These are phyloP conservation scores for Lithobates sylvaticus DNA, from an alignment of 2,797 vertebrate species.

Conservation along the genomic window DNA sequence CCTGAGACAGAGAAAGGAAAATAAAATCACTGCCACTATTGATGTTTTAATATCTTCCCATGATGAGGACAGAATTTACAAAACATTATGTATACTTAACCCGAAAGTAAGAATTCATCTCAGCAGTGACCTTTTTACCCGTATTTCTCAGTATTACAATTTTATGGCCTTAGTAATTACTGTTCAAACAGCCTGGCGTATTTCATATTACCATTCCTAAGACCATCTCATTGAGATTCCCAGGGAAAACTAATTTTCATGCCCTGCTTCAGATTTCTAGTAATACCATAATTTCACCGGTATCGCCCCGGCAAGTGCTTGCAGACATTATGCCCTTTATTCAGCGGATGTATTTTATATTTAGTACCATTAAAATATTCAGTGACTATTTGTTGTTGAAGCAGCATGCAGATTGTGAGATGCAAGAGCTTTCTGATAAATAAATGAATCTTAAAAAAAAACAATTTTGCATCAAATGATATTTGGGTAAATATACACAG, in stretches of 20 bases:
- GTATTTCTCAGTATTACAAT: constrained; percentile 33
- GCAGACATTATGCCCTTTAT: constrained; percentile 42
- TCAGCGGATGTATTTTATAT: constrained; percentile 29
- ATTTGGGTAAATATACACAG: too few relatives aligned
- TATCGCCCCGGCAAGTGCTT: constrained; percentile 24
- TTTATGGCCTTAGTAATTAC: constrained; percentile 54
- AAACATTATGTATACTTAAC: constrained; percentile 30
- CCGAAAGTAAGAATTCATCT: constrained; percentile 47
- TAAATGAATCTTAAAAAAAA: too few relatives aligned
- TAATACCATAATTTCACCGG: constrained; percentile 38
- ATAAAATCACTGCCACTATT: background rate
- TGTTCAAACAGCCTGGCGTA: constrained; percentile 40
- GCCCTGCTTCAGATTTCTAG: constrained; percentile 25
- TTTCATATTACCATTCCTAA: constrained; percentile 28
- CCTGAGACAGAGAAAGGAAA: background rate
- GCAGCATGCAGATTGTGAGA: background rate
- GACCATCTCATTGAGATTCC: constrained; percentile 8
- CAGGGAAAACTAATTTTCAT: constrained; percentile 41
- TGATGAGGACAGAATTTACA: background rate
- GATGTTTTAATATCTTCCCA: background rate
- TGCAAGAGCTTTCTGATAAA: background rate
- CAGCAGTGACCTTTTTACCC: constrained; percentile 44
- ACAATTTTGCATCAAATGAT: too few relatives aligned
- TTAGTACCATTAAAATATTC: constrained; percentile 17
- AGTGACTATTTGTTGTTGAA: constrained; percentile 1